These are phyloP conservation scores for Hypena proboscidalis DNA, from an alignment of 2,888 invertebrate genomes.

Conservation along the genomic window DNA sequence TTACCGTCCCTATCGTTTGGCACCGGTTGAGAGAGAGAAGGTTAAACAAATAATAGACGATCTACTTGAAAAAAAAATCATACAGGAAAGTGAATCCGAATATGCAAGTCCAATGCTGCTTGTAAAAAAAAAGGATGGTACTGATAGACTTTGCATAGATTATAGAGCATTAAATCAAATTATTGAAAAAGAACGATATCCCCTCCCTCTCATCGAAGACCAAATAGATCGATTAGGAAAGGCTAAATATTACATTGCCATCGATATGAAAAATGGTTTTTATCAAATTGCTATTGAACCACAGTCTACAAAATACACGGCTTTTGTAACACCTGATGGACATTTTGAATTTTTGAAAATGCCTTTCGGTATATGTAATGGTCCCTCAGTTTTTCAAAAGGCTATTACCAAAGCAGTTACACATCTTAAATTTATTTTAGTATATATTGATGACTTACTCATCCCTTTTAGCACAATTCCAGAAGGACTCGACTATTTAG, in stretches of 20 bases:
- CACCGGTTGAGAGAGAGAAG: too few species aligned
- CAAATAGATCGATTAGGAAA: background rate
- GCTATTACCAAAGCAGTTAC: background rate
- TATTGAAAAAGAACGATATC: too few species aligned
- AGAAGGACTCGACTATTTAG: background rate
- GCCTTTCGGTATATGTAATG: background rate
- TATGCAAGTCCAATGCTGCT: too few species aligned
- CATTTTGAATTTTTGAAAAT: background rate
- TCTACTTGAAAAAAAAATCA: background rate
- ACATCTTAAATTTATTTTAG: background rate
- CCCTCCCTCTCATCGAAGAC: too few species aligned
- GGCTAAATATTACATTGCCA: background rate
- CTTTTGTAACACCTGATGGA: too few species aligned
- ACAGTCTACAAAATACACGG: background rate
- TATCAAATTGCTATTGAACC: background rate
- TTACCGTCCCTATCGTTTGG: constrained; percentile 1
- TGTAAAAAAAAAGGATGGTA: too few species aligned
- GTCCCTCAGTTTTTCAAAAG: too few species aligned
- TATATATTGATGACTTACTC: background rate
- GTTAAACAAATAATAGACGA: background rate
- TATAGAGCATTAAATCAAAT: too few species aligned
- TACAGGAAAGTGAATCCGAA: background rate
- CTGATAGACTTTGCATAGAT: too few species aligned
- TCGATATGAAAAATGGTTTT: constrained; percentile 4
- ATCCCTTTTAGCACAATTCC: background rate